Base-by-base conservation (phyloP, 2,888 invertebrate species). In the Invenusta paracnida region DNA sequence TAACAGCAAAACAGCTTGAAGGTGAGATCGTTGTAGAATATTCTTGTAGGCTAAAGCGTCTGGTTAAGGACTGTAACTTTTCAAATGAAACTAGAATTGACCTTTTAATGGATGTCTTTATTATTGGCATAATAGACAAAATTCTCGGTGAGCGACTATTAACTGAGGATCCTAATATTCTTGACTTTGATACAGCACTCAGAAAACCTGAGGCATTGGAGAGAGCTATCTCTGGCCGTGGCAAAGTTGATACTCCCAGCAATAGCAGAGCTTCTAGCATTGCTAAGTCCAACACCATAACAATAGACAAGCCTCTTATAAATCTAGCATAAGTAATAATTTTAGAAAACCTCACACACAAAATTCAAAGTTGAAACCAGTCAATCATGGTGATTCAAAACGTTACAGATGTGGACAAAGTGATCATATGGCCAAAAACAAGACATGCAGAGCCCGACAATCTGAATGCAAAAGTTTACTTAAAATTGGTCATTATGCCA, bases 151-250 rank as follows among this genome's bases (percentile, higher is more conserved):
- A 48, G 48, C 17, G 48, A 48, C 17, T 48, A 48, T 17, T 48
- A 17, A 17, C 48, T 5, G 48, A 48, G 17, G 48, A 48, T 48
- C 17, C 48, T 17, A 48, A 17, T 48, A 48, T 17, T 17, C 48
- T 48, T 48, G 48, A 73, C 23, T 73, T 73, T 73, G 5, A 25
- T 23, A 23, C 27, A 73, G 73, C 73, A 23, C 25, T 73, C 73
- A 73, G 73, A 23, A 13, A 73, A 5, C 23, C 11, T 73, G 27
- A 73, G 25, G 73, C 73, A 73, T 73, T 2, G 73, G 73, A 73
- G 73, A 23, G 73, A 73, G 73, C 73, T 73, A 73, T 73, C 73
- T n/a, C 73, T 73, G 73, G 23, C 25, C 27, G 25, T 73, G 73
- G 73, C 23, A 73, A 73, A 73, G 73, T 25, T n/a, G 73, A 73